phyloP scores from a whole-genome alignment of 2,113 vertebrate genomes.

The Lophura nycthemera region DNA sequence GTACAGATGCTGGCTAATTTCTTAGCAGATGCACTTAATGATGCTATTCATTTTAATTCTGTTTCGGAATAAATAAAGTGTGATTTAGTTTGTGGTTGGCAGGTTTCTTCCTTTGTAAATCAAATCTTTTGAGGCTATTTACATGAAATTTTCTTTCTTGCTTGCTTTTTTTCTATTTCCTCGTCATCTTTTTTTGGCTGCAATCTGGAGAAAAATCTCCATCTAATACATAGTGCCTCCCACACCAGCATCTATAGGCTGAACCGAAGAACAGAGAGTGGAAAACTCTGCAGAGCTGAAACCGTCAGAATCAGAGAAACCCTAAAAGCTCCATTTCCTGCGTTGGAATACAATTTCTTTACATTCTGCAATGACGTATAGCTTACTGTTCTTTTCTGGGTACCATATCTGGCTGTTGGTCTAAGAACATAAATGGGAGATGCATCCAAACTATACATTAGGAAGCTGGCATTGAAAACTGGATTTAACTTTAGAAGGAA shows the following conservation, averaged over 20 bases:
- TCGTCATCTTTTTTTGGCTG: neutral
- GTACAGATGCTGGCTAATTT: neutral
- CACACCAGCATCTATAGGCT: neutral
- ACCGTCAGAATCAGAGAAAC: neutral
- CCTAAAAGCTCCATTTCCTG: conserved; percentile 2
- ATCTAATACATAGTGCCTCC: neutral
- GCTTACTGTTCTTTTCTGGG: neutral
- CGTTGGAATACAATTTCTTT: neutral
- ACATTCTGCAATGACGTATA: neutral
- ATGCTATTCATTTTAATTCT: conserved; percentile 36
- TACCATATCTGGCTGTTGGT: neutral
- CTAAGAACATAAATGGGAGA: neutral
- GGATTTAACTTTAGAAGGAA: neutral
- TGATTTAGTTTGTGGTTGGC: conserved; percentile 22
- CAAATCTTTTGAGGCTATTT: conserved; percentile 30
- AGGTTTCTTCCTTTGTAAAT: conserved; percentile 37
- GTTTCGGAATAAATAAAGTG: conserved; percentile 21
- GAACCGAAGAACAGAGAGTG: neutral
- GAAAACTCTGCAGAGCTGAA: neutral
- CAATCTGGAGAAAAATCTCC: neutral
- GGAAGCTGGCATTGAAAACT: neutral
- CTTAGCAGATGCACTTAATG: conserved; percentile 41
- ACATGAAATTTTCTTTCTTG: neutral
- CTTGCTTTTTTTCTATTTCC: neutral
- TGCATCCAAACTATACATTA: neutral